phyloP scores from a whole-genome alignment of 2,113 vertebrate genomes.

The Psittacula cyanocephala region DNA sequence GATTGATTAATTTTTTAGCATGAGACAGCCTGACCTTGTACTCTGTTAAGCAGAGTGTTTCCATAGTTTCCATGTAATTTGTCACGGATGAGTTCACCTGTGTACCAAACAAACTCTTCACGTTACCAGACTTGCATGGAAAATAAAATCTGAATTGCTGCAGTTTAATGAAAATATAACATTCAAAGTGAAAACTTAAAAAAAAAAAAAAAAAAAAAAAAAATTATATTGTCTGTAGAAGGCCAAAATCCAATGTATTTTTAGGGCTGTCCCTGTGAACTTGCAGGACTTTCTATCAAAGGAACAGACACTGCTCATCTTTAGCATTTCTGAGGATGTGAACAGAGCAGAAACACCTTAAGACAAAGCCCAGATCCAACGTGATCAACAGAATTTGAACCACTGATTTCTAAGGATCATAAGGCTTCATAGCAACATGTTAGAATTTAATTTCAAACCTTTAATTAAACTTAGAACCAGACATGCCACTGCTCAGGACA shows the following conservation, averaged over 20 bases:
- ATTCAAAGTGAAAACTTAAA: background rate
- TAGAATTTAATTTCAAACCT: constrained; percentile 6
- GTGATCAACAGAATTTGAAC: background rate
- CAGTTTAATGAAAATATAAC: background rate
- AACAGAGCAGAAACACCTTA: background rate
- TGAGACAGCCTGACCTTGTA: background rate
- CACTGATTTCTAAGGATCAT: background rate
- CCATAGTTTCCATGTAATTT: constrained; percentile 32
- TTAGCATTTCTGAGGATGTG: background rate
- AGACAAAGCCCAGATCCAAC: background rate
- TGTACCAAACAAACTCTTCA: background rate
- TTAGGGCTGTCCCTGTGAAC: background rate
- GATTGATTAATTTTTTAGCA: constrained; percentile 20
- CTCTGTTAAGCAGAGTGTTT: constrained; percentile 6
- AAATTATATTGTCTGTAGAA: background rate
- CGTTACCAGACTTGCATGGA: background rate
- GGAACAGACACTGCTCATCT: background rate
- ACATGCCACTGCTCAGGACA: background rate
- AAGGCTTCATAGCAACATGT: background rate
- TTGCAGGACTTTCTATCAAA: background rate
- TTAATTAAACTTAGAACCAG: constrained; percentile 11
- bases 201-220: background rate
- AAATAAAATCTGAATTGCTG: background rate
- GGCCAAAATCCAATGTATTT: background rate
- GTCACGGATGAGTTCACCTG: background rate